phyloP scores from a whole-genome alignment of 2,888 invertebrate genomes.

The Sarcophaga carnaria region DNA sequence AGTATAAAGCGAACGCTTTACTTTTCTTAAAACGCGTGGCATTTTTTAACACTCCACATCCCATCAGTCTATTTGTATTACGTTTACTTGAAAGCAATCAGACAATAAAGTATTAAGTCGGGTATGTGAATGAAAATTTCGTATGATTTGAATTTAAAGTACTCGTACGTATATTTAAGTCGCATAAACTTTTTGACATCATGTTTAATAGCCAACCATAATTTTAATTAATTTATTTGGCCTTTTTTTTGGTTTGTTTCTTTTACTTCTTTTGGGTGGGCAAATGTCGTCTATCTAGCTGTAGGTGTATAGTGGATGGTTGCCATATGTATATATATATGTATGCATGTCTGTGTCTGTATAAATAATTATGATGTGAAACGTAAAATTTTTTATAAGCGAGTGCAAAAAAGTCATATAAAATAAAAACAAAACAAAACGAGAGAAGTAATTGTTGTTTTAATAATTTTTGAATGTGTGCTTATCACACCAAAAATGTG shows the following conservation, averaged over 20 bases:
- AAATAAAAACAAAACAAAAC: too few relatives aligned
- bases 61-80: background rate
- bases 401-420: background rate
- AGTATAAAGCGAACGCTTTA: background rate
- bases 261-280: background rate
- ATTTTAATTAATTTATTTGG: conserved; percentile 16
- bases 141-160: background rate
- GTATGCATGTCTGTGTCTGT: background rate
- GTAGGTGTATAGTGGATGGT: background rate
- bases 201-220: conserved; percentile 22
- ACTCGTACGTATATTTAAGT: background rate
- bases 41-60: background rate
- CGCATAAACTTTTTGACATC: background rate
- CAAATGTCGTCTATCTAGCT: background rate
- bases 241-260: background rate
- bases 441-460: conserved; percentile 7
- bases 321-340: background rate
- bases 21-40: conserved; percentile 23
- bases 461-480: conserved; percentile 19
- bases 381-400: conserved; percentile 2
- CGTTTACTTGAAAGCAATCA: background rate
- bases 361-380: background rate
- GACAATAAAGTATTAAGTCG: background rate
- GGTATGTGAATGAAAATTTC: background rate
- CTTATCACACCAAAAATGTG: conserved; percentile 63